Percentiles rank a stretch among this genome's conserved stretches.
Evolutionary conservation across 1,140 invertebrate species (phyloP).

Genomic region (Pinna nobilis): DNA sequence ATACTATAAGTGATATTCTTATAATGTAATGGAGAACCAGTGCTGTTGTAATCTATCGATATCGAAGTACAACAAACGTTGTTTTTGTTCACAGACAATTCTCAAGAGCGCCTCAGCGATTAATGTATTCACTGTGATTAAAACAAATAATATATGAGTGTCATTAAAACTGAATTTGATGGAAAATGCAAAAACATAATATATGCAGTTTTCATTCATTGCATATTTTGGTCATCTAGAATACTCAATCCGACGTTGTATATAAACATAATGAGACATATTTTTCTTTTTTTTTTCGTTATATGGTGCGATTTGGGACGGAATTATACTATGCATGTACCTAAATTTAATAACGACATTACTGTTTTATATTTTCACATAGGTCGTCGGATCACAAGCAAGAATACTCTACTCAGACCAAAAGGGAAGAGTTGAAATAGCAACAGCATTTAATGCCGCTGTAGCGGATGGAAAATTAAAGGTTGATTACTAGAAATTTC

Average conservation of each 20-base stretch:
- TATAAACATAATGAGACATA: too few relatives aligned
- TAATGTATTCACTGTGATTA: too few relatives aligned
- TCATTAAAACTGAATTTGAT: too few relatives aligned
- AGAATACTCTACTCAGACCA: slow-evolving; percentile 82
- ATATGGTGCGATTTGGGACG: too few relatives aligned
- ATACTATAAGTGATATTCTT: not conserved
- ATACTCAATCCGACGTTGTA: not conserved
- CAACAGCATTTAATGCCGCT: slow-evolving; percentile 81
- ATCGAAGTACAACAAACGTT: not conserved
- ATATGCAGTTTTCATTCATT: not conserved
- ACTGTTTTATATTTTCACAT: slow-evolving; percentile 4
- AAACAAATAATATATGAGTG: too few relatives aligned
- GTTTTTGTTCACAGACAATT: not conserved
- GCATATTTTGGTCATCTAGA: not conserved
- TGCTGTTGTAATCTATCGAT: not conserved
- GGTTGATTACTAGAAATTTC: slow-evolving; percentile 68
- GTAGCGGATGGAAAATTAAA: slow-evolving; percentile 75
- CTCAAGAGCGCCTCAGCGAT: not conserved
- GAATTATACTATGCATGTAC: too few relatives aligned
- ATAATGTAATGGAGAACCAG: not conserved
- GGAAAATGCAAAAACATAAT: too few relatives aligned
- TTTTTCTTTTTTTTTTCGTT: not conserved
- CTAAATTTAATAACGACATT: slow-evolving; percentile 3
- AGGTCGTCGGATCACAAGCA: slow-evolving; percentile 80
- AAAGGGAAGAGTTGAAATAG: slow-evolving; percentile 77